Evolutionary conservation across 2,113 vertebrate species (phyloP), one percentile per base, ranked within the genome.

Genomic region (Hemiscyllium ocellatum): DNA sequence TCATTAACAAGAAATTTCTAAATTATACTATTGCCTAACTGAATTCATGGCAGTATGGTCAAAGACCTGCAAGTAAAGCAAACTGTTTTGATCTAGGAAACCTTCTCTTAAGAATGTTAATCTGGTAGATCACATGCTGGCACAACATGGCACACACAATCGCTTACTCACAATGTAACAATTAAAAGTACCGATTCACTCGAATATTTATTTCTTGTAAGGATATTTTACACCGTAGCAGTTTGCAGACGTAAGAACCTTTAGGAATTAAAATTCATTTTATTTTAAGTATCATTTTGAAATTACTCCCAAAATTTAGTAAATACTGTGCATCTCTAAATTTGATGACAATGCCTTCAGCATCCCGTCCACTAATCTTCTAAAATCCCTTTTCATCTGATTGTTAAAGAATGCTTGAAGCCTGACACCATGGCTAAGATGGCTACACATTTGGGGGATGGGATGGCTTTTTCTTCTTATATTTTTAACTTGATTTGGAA

Each of bases 311-410:
- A 97, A 97, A 98, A 98, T 97, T 98, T 98, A 97, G 97, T 98
- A 98, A 97, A 97, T 97, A 97, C 97, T 96, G 96, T 96, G 97
- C 98, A 99, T 99, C 98, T 99, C 97, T 99, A 98, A 98, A 99
- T 98, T 98, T 98, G 98, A 98, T 98, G 98, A 99, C 98, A 99
- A 98, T 98, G 98, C 98, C 98, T 98, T 98, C 98, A 99, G 98
- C 98, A 98, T 98, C 98, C 98, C 98, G 95, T 98, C 97, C 97
- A 98, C 98, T 99, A 99, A 99, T 99, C 99, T 99, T 98, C 99
- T 98, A 98, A 99, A 99, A 99, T 98, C 98, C 99, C 98, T 98
- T 99, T 99, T 99, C 99, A 99, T 99, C 98, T 98, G 97, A 98
- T 99, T 99, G 99, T 99, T 99, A 98, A 98, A 99, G 98, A 98